Conservation (phyloP, 2,888 invertebrate species). For the Frankliniella fusca region DNA sequence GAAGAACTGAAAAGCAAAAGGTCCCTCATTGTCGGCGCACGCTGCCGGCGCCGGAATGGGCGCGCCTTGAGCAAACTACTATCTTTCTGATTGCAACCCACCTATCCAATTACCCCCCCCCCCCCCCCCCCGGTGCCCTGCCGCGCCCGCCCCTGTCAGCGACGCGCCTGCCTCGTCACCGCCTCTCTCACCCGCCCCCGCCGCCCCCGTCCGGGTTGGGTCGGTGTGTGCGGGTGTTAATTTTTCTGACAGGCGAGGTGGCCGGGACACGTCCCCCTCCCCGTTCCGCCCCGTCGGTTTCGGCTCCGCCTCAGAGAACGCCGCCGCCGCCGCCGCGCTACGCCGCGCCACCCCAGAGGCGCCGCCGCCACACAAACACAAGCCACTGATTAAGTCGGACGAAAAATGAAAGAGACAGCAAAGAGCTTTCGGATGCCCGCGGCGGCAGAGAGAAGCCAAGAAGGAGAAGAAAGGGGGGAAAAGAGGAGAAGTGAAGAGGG, state of each 20-base stretch:
- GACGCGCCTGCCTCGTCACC: neutral
- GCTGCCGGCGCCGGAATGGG: too few relatives aligned
- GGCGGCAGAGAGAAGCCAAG: neutral
- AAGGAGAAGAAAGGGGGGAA: neutral
- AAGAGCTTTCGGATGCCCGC: conserved; percentile 7
- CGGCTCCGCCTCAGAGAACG: neutral
- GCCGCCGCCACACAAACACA: neutral
- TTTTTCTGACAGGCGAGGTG: conserved; percentile 19
- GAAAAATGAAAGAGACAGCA: conserved; percentile 24
- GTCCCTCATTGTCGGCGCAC: too few relatives aligned
- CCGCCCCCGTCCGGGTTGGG: neutral
- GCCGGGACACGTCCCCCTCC: neutral
- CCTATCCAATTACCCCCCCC: too few relatives aligned
- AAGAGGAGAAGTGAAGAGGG: neutral
- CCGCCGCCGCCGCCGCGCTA: neutral
- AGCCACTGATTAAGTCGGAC: conserved; percentile 24
- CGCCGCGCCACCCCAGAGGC: too few relatives aligned
- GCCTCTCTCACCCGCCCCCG: neutral
- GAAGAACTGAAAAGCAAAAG: too few relatives aligned
- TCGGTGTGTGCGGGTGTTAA: neutral
- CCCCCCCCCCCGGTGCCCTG: too few relatives aligned
- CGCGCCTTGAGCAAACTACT: too few relatives aligned
- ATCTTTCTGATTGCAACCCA: too few relatives aligned
- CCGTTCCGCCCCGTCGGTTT: neutral
- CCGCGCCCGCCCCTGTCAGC: too few relatives aligned